phyloP scores from a whole-genome alignment of 1,140 invertebrate species.

The Rhopalosiphum maidis region DNA sequence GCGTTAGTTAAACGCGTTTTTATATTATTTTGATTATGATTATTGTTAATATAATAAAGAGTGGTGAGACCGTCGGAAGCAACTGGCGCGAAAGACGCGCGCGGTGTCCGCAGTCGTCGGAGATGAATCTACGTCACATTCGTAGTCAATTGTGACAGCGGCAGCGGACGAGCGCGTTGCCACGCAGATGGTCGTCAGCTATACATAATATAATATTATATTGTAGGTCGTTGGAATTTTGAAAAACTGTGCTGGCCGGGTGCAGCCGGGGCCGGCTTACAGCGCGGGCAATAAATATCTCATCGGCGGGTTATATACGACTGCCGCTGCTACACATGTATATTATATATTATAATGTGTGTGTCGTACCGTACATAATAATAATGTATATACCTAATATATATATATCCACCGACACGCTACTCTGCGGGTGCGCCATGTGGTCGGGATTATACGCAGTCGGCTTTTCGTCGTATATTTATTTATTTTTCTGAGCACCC shows the following conservation, averaged over 20 bases:
- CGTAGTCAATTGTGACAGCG: neutral
- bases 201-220: neutral
- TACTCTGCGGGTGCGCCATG: slow-evolving; percentile 39
- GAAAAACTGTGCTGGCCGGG: neutral
- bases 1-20: neutral
- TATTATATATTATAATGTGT: neutral
- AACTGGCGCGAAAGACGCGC: neutral
- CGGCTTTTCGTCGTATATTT: neutral
- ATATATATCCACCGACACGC: neutral
- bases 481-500: slow-evolving; percentile 8
- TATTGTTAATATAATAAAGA: neutral
- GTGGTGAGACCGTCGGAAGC: neutral
- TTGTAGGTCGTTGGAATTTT: slow-evolving; percentile 27
- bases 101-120: neutral
- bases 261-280: slow-evolving; percentile 19
- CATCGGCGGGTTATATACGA: slow-evolving; percentile 26
- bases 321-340: neutral
- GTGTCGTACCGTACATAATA: slow-evolving; percentile 3
- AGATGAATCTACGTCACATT: neutral
- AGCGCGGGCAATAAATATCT: slow-evolving; percentile 48
- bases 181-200: slow-evolving; percentile 21
- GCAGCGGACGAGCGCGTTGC: neutral
- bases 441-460: slow-evolving; percentile 34
- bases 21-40: neutral
- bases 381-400: neutral